These are phyloP conservation scores for Montipora capitata DNA, from an alignment of 92 coral and sea anemone genomes.

Conservation along the genomic window DNA sequence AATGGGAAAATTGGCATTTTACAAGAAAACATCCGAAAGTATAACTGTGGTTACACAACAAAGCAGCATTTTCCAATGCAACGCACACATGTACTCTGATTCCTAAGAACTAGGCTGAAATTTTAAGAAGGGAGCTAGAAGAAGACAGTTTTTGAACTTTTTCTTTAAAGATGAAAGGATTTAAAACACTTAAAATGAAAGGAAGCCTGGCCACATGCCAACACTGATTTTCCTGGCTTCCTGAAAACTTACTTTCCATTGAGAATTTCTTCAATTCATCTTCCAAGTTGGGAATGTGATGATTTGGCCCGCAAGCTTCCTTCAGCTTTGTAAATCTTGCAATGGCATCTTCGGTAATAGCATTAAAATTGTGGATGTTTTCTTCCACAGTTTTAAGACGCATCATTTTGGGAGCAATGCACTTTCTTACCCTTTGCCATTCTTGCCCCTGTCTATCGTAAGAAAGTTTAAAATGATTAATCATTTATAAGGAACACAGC, in stretches of 20 bases:
- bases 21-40: no score
- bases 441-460: slow-evolving; percentile 17
- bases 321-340: slow-evolving; percentile 50
- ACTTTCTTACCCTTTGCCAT: slow-evolving; percentile 48
- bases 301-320: neutral
- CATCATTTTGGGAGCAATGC: slow-evolving; percentile 50
- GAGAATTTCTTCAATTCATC: slow-evolving; percentile 59
- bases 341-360: slow-evolving; percentile 58
- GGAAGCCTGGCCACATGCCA: no score
- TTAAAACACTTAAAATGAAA: no score
- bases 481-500: no score
- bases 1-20: no score
- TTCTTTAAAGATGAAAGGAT: neutral
- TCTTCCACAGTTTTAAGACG: slow-evolving; percentile 59
- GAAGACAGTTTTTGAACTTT: slow-evolving; percentile 60
- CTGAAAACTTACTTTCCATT: slow-evolving; percentile 50
- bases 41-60: no score
- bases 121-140: neutral
- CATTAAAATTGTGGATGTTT: slow-evolving; percentile 65
- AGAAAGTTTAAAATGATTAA: no score
- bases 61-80: no score
- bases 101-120: slow-evolving; percentile 42
- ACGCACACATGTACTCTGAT: neutral
- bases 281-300: slow-evolving; percentile 61
- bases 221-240: no score